These are phyloP conservation scores for Neodiprion pinetum DNA, from an alignment of 1,140 invertebrate genomes.

Conservation along the genomic window DNA sequence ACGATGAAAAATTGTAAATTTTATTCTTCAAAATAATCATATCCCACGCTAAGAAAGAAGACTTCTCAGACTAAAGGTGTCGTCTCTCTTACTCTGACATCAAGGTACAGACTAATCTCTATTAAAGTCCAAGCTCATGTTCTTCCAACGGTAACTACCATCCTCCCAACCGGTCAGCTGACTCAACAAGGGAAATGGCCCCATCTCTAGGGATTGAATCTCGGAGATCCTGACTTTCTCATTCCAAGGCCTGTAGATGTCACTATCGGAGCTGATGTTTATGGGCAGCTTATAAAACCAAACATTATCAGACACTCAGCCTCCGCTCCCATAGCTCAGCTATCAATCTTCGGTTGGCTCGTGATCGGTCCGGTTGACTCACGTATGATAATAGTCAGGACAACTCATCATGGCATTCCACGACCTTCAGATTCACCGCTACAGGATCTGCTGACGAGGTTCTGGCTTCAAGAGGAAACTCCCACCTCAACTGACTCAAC, in stretches of 20 bases:
- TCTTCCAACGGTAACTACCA: constrained; percentile 11
- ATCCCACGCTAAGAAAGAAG: background rate
- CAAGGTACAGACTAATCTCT: background rate
- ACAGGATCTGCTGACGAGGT: background rate
- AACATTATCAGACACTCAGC: constrained; percentile 20
- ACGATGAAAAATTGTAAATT: too few relatives aligned
- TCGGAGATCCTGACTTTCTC: background rate
- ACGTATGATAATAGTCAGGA: background rate
- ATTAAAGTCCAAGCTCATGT: constrained; percentile 17
- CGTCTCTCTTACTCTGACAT: background rate
- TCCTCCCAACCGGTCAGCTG: constrained; percentile 7
- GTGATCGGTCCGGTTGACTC: background rate
- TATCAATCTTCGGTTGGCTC: background rate
- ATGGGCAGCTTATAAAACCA: constrained; percentile 20
- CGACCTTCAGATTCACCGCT: background rate
- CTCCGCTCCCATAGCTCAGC: background rate
- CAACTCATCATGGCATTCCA: constrained; percentile 3
- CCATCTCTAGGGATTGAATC: background rate
- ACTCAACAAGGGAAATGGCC: background rate
- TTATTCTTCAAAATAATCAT: too few relatives aligned
- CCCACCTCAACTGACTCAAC: constrained; percentile 11
- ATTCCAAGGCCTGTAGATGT: constrained; percentile 25
- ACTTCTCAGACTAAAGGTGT: constrained; percentile 20
- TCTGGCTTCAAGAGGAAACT: constrained; percentile 9
- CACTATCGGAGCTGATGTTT: constrained; percentile 28